Evolutionary conservation across 1,140 invertebrate species (phyloP), one percentile per base, ranked within the genome.

Genomic region (Venustaconcha ellipsiformis): DNA sequence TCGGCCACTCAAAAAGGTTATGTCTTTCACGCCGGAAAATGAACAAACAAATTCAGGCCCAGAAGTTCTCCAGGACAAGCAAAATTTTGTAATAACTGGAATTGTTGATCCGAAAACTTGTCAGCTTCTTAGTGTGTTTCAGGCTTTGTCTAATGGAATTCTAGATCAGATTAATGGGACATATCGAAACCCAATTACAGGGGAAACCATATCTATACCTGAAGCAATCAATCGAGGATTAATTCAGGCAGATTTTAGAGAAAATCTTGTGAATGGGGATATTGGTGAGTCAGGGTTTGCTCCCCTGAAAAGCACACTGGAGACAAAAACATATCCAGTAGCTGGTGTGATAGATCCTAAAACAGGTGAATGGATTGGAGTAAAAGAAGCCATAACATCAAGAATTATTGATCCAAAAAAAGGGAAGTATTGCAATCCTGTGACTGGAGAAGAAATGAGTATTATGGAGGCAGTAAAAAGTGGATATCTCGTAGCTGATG

Each of bases 71-170:
- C 72, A 82, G 57, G 83, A 88, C 78, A 79, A 71, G 6, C 83
- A 80, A 63, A 83, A 78, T 6, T 89, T 88, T 68, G 82, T 83
- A 15, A 86, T 90, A 30, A 82, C 93, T 55, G 92, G 92, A 55
- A 96, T 96, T 4, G 88, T 94, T 15, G 96, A 99, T 91, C 94
- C 95, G 18, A 92, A 94, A 84, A 92, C 93, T 76, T 95, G 95
- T 73, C 93, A 96, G 81, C 89, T 92, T 11, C 81, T 99, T 1
- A 94, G 92, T 23, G 94, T 98, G 8, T 93, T 93, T 55, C 94
- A 98, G 90, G 97, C 97, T 1, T 91, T 99, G 12, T 92, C 94
- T 66, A 92, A 95, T 80, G 96, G 96, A 63, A 92, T 99, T 65
- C 88, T 99, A 73, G 95, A 98, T 91, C 92, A 93, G 13, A 75